Base-by-base conservation (phyloP, 2,888 invertebrate genomes). In the Galerucella calmariensis region DNA sequence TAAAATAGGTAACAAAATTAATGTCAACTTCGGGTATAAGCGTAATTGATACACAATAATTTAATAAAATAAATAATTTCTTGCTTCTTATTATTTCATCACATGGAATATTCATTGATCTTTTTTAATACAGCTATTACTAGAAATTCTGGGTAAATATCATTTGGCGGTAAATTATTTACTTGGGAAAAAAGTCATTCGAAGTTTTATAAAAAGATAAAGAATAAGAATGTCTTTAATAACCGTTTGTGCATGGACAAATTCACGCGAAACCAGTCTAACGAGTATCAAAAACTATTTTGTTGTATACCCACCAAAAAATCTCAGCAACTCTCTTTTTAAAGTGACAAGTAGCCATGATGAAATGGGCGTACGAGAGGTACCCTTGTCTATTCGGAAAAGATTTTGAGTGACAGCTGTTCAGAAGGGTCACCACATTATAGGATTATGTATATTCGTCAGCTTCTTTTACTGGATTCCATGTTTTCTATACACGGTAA, bases 261-360 rank as follows among this genome's bases (percentile, higher is more conserved):
- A 61, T 61, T 14, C 35, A 14, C 8, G n/a, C 6, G 11, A 61
- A 63, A 20, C 63, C 46, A 46, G 63, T 65, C 41, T n/a, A 62
- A 41, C 62, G n/a, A 35, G n/a, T 16, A 41, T 46, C 16, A 44
- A 61, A 61, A 27, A 35, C 12, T 35, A 10, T 16, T 56, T 16
- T 56, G 20, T 56, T 46, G 5, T 48, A 14, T 48, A 14, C 48
- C 8, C 6, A 56, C 56, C 16, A 16, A 56, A 61, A 61, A 61
- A 61, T 61, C 10, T 20, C 14, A 16, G 46, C 63, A n/a, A 2
- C 12, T 65, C 12, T 65, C 63, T 65, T 65, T 62, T 16, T 46
- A 24, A 59, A 59, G 46, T 67, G 66, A 72, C 58, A 66, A 72
- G 72, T 67, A 67, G 72, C 72, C 72, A 72, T 72, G 66, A 72